Evolutionary conservation across 1,140 invertebrate species (phyloP), one percentile per base, ranked within the genome.

Genomic region (Olivierus martensii): DNA sequence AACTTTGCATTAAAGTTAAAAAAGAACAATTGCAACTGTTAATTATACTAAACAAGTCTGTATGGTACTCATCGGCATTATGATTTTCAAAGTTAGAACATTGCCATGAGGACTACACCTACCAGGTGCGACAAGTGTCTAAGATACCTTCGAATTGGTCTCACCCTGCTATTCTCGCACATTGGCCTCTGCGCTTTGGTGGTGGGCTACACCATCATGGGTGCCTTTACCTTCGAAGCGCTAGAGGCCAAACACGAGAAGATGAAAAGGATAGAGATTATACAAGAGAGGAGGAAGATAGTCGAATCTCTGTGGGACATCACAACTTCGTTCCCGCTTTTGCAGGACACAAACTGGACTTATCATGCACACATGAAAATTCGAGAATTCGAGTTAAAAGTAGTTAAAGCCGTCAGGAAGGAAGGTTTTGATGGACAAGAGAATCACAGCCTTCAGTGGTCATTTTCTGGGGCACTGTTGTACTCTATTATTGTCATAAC

Each of bases 121-220:
- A 28, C 55, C n/a, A 50, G 48, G 41, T 61, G 57, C 39, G 56
- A 46, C n/a, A 60, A 59, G 39, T 62, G 61, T 47, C 48, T 55
- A 11, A 46, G 60, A 38, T 63, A 61, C 46, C 63, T 59, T 44
- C 57, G 61, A 11, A 47, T 54, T n/a, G 54, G 57, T 12, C 48
- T 56, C 5, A 60, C 84, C 57, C 86, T 87, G 70, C 53, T 79
- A 10, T 78, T 81, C 62, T 79, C 77, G 4, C 77, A 79, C 62
- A 88, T 98, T 49, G 94, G 94, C 47, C 84, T 98, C 4, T 92
- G 91, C 42, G 88, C 84, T 1, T 72, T 97, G 2, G 88, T 98
- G 12, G 88, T 98, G 0, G 81, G 87, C 45, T 98, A 98, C 66
- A 88, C 93, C 2, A 83, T 98, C 45, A 77, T 96, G 14, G 94